Percentiles rank a stretch among this genome's conserved stretches.
phyloP scores from a whole-genome alignment of 2,888 invertebrate genomes.

The Tenthredo mesomela region DNA sequence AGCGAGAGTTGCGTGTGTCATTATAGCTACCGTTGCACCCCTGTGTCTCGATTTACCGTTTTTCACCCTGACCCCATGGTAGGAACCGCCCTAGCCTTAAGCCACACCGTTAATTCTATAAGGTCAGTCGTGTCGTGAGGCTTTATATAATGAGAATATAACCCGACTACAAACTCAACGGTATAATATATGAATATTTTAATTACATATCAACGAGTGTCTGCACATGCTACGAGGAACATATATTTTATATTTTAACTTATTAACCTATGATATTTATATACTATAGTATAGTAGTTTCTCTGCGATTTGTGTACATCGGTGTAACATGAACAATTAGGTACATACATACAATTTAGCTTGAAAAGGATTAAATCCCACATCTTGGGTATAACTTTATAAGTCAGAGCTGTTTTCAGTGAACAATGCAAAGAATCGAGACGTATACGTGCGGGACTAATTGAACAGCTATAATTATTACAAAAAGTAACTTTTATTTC shows the following conservation, averaged over 20 bases:
- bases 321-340: neutral
- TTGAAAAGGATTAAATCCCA: neutral
- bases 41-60: neutral
- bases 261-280: neutral
- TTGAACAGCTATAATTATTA: neutral
- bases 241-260: neutral
- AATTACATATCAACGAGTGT: conserved; percentile 11
- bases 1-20: conserved; percentile 8
- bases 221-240: neutral
- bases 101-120: conserved; percentile 10
- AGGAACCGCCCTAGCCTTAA: neutral
- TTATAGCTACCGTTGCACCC: conserved; percentile 6
- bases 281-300: no score
- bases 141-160: neutral
- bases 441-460: neutral
- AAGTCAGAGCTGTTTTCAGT: neutral
- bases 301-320: neutral
- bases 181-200: neutral
- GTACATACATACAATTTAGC: neutral
- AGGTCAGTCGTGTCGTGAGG: conserved; percentile 6
- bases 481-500: neutral
- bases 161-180: neutral
- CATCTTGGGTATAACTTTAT: neutral
- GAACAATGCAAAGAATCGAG: conserved; percentile 20
- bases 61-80: conserved; percentile 10